phyloP scores from a whole-genome alignment of 2,797 vertebrate species.

The Sphenopsis melanotis region DNA sequence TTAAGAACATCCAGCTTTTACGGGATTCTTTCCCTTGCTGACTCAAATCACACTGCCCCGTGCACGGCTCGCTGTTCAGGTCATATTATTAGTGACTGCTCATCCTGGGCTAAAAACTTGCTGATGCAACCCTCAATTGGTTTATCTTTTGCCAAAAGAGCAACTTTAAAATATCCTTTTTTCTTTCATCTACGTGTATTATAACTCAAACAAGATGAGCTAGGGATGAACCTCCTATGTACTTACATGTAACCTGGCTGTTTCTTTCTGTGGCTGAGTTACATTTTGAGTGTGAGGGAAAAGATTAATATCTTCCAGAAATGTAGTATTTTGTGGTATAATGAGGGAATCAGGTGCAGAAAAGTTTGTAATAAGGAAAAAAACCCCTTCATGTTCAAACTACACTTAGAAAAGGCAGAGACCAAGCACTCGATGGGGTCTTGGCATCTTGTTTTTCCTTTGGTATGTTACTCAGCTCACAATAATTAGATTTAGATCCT shows the following conservation, averaged over 20 bases:
- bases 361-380: background rate
- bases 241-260: too few species aligned
- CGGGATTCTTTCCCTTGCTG: background rate
- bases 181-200: fast-evolving
- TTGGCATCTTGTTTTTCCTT: fast-evolving
- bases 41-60: background rate
- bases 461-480: fast-evolving
- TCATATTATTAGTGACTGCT: background rate
- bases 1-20: background rate
- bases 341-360: too few species aligned
- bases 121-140: background rate
- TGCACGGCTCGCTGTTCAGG: fast-evolving
- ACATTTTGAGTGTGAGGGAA: background rate
- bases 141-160: background rate
- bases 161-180: background rate
- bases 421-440: fast-evolving
- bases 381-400: background rate
- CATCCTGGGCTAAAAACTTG: background rate
- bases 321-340: background rate
- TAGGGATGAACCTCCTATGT: background rate
- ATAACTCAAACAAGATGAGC: background rate
- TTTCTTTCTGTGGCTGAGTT: background rate
- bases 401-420: background rate
- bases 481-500: background rate
- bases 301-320: background rate